Conservation (phyloP, 2,888 invertebrate genomes). For the Morpho achilles region DNA sequence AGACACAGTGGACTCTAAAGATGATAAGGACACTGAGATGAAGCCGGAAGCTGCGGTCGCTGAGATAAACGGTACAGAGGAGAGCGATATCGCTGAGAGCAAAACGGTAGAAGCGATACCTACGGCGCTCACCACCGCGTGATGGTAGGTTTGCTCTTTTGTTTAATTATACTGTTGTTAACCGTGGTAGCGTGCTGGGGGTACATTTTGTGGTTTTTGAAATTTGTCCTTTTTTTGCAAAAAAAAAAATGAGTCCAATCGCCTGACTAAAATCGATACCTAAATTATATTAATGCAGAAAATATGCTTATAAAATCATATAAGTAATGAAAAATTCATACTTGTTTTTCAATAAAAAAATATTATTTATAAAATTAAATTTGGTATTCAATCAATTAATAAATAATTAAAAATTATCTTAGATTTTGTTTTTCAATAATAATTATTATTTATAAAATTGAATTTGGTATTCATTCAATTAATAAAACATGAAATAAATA, state of each 20-base stretch:
- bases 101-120: conserved; percentile 24
- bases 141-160: conserved; percentile 38
- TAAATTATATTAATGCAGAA: not conserved
- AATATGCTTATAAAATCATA: not conserved
- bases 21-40: conserved; percentile 32
- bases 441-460: no score
- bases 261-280: no score
- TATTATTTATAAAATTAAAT: no score
- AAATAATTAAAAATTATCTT: no score
- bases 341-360: no score
- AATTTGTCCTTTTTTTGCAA: not conserved
- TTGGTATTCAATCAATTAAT: no score
- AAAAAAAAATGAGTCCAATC: no score
- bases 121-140: conserved; percentile 49
- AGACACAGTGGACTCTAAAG: conserved; percentile 40
- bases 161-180: conserved; percentile 6
- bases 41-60: conserved; percentile 10
- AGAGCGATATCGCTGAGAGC: conserved; percentile 33
- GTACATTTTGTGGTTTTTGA: not conserved
- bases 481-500: no score
- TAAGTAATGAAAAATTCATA: no score
- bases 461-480: no score
- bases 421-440: no score
- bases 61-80: conserved; percentile 45
- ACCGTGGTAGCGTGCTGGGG: conserved; percentile 7